Base-by-base conservation (phyloP, 2,113 vertebrate species). In the Daphoenositta chrysoptera region DNA sequence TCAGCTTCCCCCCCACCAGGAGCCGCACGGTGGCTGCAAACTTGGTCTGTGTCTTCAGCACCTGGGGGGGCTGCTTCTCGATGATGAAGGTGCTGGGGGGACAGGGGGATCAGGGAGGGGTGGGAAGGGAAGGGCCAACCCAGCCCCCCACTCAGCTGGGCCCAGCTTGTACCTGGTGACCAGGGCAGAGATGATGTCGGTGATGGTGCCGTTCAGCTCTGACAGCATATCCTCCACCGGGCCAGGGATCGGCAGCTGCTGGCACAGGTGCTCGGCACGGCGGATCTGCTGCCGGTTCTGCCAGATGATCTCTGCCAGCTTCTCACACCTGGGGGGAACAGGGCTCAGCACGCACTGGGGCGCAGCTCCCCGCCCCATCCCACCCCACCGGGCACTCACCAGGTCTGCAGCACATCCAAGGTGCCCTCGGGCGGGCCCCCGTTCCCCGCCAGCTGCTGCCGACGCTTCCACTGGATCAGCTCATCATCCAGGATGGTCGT, bases 211-310 rank as follows among this genome's bases (percentile, higher is more conserved):
- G 6, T 99, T 99, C 95, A 99, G 98, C 84, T 99, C 99, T 0
- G 98, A 99, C 76, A 99, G 98, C 89, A 99, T 98, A 96, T 99
- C 98, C 94, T 99, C 99, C 70, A 99, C 99, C 0, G 99, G 99
- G 20, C 99, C 99, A 0, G 99, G 98, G 97, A 99, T 99, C 1
- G 99, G 99, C 94, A 99, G 98, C 97, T 99, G 99, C 93, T 99
- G 99, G 92, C 99, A 98, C 48, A 99, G 98, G 93, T 99, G 99
- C 97, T 99, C 99, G 0, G 99, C 99, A 51, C 99, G 98, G 56
- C 99, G 98, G 91, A 99, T 99, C 98, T 99, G 99, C 97, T 99
- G 99, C 86, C 99, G 98, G 97, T 99, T 99, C 98, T 99, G 99
- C 99, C 99, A 99, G 96, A 99, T 99, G 42, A 99, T 99, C 98